phyloP scores from a whole-genome alignment of 2,113 vertebrate genomes.

The Acinonyx jubatus region DNA sequence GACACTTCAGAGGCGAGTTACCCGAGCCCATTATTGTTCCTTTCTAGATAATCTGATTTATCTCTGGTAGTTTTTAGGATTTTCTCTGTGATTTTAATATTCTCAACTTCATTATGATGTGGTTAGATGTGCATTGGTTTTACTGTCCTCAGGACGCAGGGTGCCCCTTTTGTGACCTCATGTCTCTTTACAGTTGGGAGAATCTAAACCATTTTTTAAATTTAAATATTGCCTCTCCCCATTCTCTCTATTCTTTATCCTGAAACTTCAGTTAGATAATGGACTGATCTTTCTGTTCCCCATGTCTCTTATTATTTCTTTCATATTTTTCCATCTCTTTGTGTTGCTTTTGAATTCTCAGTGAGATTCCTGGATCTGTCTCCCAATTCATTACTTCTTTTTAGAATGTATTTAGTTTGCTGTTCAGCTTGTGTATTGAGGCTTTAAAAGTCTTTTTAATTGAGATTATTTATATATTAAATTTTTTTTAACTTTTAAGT shows the following conservation, averaged over 20 bases:
- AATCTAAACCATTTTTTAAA: neutral
- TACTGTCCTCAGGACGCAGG: neutral
- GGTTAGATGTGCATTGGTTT: neutral
- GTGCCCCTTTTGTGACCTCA: neutral
- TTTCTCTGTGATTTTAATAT: slow-evolving; percentile 28
- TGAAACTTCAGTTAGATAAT: neutral
- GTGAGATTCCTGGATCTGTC: neutral
- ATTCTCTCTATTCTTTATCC: neutral
- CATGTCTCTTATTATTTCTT: neutral
- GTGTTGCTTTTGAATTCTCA: neutral
- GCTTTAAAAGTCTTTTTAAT: neutral
- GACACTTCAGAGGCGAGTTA: neutral
- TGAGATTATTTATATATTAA: neutral
- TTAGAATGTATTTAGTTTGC: neutral
- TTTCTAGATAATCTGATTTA: neutral
- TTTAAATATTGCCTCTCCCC: neutral
- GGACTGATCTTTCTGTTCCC: neutral
- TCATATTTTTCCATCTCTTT: neutral
- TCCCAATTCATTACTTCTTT: neutral
- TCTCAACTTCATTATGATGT: neutral
- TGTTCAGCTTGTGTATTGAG: neutral
- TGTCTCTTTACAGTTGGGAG: neutral
- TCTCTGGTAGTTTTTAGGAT: neutral
- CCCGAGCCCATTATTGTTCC: neutral
- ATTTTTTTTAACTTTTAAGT: neutral